phyloP scores from a whole-genome alignment of 1,140 invertebrate species.

The Manduca sexta region DNA sequence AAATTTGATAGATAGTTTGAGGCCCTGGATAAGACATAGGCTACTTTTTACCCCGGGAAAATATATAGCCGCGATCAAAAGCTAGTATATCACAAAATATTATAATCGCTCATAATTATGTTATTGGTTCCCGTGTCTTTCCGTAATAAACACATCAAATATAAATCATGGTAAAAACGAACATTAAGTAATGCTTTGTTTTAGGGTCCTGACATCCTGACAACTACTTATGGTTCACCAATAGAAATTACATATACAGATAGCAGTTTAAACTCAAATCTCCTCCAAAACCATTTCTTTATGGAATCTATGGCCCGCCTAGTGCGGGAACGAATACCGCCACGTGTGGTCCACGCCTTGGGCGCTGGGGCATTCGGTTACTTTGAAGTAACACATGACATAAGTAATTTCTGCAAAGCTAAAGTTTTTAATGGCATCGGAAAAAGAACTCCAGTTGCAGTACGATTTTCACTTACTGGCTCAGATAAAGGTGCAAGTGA shows the following conservation, averaged over 20 bases:
- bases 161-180: too few species aligned
- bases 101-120: too few species aligned
- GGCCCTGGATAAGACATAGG: too few species aligned
- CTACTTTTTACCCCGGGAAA: too few species aligned
- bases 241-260: background rate
- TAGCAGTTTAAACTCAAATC: constrained; percentile 68
- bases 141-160: too few species aligned
- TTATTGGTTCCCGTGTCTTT: too few species aligned
- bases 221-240: constrained; percentile 73
- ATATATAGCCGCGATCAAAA: too few species aligned
- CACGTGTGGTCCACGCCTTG: constrained; percentile 96
- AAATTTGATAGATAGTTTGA: too few species aligned
- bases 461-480: constrained; percentile 88
- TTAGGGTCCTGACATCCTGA: constrained; percentile 86
- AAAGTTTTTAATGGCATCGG: constrained; percentile 88
- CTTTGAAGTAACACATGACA: constrained; percentile 95
- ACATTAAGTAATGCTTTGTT: constrained; percentile 68
- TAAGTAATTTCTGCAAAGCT: constrained; percentile 89
- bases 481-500: constrained; percentile 91
- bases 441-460: constrained; percentile 85
- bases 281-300: constrained; percentile 72
- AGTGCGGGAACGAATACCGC: constrained; percentile 93
- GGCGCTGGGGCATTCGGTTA: constrained; percentile 96
- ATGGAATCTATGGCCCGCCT: constrained; percentile 94
- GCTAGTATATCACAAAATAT: too few species aligned